phyloP scores from a whole-genome alignment of 2,888 invertebrate species.

The Drosophila mercatorum region DNA sequence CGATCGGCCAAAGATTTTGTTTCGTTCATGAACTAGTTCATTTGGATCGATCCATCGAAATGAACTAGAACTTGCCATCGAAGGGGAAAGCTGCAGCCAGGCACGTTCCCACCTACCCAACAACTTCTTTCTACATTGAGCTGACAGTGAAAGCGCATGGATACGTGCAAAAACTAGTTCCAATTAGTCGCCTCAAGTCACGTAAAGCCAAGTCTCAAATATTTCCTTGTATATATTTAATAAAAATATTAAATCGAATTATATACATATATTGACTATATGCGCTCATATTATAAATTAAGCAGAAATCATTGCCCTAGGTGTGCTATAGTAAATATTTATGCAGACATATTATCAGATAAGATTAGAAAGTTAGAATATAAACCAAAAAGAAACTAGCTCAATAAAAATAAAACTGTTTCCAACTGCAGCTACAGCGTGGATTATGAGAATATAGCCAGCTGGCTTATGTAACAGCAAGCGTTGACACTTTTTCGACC shows the following conservation, averaged over 20 bases:
- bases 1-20: too few relatives aligned
- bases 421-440: slow-evolving; percentile 1
- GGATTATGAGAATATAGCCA: slow-evolving; percentile 4
- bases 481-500: background rate
- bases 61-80: background rate
- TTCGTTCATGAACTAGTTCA: too few relatives aligned
- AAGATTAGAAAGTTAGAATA: slow-evolving; percentile 5
- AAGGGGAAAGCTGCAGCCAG: slow-evolving; percentile 14
- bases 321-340: slow-evolving; percentile 1
- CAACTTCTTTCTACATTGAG: slow-evolving; percentile 7
- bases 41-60: background rate
- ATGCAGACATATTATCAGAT: slow-evolving; percentile 24
- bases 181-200: slow-evolving; percentile 3
- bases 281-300: background rate
- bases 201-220: background rate
- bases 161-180: slow-evolving; percentile 12
- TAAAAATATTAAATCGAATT: background rate
- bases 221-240: background rate
- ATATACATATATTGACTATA: background rate
- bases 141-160: slow-evolving; percentile 15
- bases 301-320: slow-evolving; percentile 7
- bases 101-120: slow-evolving; percentile 6
- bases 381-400: slow-evolving; percentile 5
- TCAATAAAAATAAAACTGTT: slow-evolving; percentile 9
- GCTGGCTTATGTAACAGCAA: background rate